phyloP scores from a whole-genome alignment of 1,140 invertebrate species.

The Thalassaphorura encarpata region DNA sequence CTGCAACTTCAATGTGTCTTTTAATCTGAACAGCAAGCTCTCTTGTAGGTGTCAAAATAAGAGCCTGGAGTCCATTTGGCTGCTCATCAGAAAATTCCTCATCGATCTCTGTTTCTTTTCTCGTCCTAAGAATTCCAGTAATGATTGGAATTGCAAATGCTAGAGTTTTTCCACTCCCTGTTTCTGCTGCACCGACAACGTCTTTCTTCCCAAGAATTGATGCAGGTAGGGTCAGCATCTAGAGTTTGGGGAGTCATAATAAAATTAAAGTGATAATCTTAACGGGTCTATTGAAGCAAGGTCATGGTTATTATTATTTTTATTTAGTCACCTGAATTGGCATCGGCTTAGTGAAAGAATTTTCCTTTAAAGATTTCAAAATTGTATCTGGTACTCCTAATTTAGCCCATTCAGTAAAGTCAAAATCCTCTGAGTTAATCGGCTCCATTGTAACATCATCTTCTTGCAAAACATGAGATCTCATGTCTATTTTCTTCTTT shows the following conservation, averaged over 20 bases:
- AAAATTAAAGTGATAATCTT: conserved; percentile 1
- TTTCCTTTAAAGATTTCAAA: conserved; percentile 58
- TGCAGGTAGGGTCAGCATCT: conserved; percentile 62
- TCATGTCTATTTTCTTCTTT: no score
- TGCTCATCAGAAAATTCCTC: conserved; percentile 3
- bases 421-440: conserved; percentile 21
- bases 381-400: conserved; percentile 58
- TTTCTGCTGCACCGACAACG: conserved; percentile 91
- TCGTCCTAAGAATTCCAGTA: conserved; percentile 59
- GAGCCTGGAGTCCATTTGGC: conserved; percentile 50
- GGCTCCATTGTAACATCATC: no score
- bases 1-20: conserved; percentile 66
- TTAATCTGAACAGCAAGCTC: conserved; percentile 91
- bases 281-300: neutral
- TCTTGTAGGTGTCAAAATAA: conserved; percentile 88
- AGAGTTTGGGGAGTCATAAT: conserved; percentile 32
- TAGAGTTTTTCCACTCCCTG: conserved; percentile 94
- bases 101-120: neutral
- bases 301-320: neutral
- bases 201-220: conserved; percentile 77
- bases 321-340: conserved; percentile 57
- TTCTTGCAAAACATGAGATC: no score
- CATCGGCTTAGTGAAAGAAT: conserved; percentile 70
- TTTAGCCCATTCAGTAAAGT: conserved; percentile 58
- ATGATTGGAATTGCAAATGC: conserved; percentile 93